These are phyloP conservation scores for Stenoptilia bipunctidactyla DNA, from an alignment of 2,888 invertebrate genomes.

Conservation along the genomic window DNA sequence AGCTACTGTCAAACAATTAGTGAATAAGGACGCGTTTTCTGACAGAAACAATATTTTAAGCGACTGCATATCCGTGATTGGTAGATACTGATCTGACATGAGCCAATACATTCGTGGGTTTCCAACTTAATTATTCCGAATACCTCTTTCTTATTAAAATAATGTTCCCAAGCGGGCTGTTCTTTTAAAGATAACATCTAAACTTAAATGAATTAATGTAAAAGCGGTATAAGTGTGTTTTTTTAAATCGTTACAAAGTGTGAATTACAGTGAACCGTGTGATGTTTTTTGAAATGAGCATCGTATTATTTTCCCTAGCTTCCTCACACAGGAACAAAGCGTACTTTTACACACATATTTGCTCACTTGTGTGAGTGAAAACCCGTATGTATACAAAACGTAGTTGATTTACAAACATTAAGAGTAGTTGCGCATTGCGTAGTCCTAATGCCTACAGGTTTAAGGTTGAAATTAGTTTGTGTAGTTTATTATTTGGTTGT, in stretches of 20 bases:
- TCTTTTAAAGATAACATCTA: background rate
- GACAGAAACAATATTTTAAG: too few relatives aligned
- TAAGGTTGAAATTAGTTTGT: background rate
- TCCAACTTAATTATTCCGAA: slow-evolving; percentile 32
- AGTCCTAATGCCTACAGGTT: background rate
- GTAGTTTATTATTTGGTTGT: slow-evolving; percentile 8
- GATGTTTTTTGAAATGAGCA: slow-evolving; percentile 44
- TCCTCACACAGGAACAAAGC: slow-evolving; percentile 47
- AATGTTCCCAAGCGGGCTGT: background rate
- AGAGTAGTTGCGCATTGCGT: background rate
- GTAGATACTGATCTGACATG: too few relatives aligned
- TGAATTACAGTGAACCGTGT: slow-evolving; percentile 51
- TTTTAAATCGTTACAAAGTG: slow-evolving; percentile 57
- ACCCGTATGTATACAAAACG: slow-evolving; percentile 13
- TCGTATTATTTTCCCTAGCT: slow-evolving; percentile 59
- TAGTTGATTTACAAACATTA: slow-evolving; percentile 27
- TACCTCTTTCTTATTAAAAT: background rate
- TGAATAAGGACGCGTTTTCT: too few relatives aligned
- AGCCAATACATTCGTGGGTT: slow-evolving; percentile 25
- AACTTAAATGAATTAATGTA: background rate
- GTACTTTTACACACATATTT: slow-evolving; percentile 33
- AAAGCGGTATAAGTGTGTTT: slow-evolving; percentile 26
- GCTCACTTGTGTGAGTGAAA: slow-evolving; percentile 37
- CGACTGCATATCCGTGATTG: too few relatives aligned
- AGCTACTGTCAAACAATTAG: too few relatives aligned